Evolutionary conservation across 2,113 vertebrate species (phyloP).

Genomic region (Anguilla rostrata): DNA sequence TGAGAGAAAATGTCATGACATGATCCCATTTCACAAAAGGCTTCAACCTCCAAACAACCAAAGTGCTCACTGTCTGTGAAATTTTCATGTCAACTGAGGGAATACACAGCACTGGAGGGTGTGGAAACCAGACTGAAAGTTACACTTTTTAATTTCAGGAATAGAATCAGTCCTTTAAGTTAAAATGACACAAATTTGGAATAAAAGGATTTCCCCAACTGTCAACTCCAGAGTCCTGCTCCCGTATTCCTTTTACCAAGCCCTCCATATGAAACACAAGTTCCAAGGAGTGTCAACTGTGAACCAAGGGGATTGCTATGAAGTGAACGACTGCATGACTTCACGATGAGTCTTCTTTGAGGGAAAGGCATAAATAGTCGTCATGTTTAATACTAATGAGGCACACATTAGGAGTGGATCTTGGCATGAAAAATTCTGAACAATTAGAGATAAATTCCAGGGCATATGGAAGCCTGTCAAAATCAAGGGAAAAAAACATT

Average conservation of each 20-base stretch:
- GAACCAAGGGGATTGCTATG: neutral
- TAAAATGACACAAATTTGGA: neutral
- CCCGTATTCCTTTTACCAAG: neutral
- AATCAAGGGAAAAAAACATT: neutral
- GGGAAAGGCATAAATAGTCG: slow-evolving; percentile 15
- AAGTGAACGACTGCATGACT: neutral
- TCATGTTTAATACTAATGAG: slow-evolving; percentile 17
- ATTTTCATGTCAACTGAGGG: neutral
- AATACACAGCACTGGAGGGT: neutral
- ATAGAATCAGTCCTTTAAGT: neutral
- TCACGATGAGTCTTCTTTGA: neutral
- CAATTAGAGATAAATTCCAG: neutral
- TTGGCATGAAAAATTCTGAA: neutral
- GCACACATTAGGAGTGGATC: neutral
- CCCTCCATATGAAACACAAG: neutral
- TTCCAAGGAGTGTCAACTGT: neutral
- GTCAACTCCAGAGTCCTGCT: neutral
- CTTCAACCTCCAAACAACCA: neutral
- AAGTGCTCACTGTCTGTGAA: neutral
- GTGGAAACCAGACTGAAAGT: neutral
- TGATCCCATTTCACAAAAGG: neutral
- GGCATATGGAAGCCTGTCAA: neutral
- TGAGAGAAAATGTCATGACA: neutral
- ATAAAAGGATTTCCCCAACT: neutral
- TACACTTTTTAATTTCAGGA: neutral